These are phyloP conservation scores for Aix galericulata DNA, from an alignment of 2,113 vertebrate genomes.

Conservation along the genomic window DNA sequence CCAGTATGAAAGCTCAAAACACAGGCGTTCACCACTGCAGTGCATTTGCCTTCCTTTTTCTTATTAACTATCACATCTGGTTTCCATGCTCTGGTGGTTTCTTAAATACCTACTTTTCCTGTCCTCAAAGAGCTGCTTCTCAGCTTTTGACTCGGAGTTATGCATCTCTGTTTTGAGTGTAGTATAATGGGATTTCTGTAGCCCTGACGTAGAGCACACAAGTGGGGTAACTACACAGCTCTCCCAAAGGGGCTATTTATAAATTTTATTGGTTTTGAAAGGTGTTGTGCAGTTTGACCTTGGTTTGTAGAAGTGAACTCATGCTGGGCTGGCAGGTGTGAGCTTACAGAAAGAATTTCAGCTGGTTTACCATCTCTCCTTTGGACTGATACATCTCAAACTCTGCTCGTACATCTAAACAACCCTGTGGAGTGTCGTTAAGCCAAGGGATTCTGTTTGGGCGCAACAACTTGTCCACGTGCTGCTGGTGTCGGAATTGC, in stretches of 20 bases:
- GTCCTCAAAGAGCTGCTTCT: not conserved
- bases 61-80: not conserved
- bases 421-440: not conserved
- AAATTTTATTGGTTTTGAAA: not conserved
- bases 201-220: not conserved
- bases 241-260: not conserved
- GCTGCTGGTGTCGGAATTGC: not conserved
- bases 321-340: not conserved
- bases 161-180: not conserved
- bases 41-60: not conserved
- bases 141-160: conserved; percentile 3
- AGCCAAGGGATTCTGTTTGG: not conserved
- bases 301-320: not conserved
- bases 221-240: not conserved
- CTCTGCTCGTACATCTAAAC: not conserved
- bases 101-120: conserved; percentile 16
- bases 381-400: not conserved
- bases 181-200: not conserved
- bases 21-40: not conserved
- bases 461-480: not conserved
- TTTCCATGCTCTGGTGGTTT: not conserved
- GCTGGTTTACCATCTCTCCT: not conserved
- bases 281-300: not conserved
- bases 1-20: not conserved
- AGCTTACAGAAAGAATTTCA: not conserved